Base-by-base conservation (phyloP, 2,888 invertebrate species). In the Hypena proboscidalis region DNA sequence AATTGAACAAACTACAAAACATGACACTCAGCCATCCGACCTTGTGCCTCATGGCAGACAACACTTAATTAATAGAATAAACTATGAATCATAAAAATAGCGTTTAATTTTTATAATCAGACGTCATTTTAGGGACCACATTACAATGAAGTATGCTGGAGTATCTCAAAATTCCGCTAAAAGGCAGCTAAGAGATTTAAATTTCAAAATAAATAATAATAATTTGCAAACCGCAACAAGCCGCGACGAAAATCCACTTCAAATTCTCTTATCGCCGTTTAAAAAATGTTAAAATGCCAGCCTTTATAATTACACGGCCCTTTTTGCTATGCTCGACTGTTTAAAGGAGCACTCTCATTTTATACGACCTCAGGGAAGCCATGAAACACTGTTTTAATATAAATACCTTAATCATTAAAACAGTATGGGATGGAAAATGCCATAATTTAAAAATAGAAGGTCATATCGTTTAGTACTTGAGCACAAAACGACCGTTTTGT, bases 241-340 rank as follows among this genome's bases (percentile, higher is more conserved):
- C 57, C 52, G 56, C 43, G 53, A 59, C 55, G 55, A 56, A 67
- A 66, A 57, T 58, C 65, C 54, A 65, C 61, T 69, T 60, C 43
- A 58, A 53, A 57, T 58, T 61, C 46, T 45, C 39, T 51, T 64
- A 51, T 37, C 58, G 47, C 62, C 57, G 57, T 63, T 67, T 67
- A 63, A 58, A 19, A 69, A 70, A 70, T 67, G 67, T 61, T 67
- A 59, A 68, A 70, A 65, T 62, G 60, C 56, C 58, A 53, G 35
- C 54, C 48, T 51, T 58, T 60, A 64, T 69, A 65, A 70, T 70
- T 66, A 66, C 67, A 56, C 57, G 47, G 50, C 62, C 63, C 70
- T 69, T 72, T 70, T 68, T 60, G 62, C 44, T 42, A 36, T 47
- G 43, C 44, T 40, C 49, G 58, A 42, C 51, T 53, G 41, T 65